phyloP scores from a whole-genome alignment of 2,113 vertebrate species.

The zebrafish (Danio rerio) region DNA sequence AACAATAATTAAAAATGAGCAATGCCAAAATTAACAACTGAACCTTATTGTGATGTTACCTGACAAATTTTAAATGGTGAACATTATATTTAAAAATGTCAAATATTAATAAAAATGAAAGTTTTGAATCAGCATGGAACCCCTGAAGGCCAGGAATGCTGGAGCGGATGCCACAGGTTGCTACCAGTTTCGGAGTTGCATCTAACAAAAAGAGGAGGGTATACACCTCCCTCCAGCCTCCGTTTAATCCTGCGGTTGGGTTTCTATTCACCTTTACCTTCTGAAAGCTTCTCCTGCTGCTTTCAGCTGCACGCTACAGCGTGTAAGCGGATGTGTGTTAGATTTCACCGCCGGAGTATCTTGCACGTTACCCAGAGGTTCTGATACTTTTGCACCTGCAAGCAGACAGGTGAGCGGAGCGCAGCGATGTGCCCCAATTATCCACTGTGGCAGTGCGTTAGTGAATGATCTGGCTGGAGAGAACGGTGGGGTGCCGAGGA shows the following conservation, averaged over 20 bases:
- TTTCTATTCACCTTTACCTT: conserved; percentile 24
- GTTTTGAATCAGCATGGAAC: not conserved
- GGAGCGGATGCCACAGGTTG: not conserved
- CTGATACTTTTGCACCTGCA: conserved; percentile 68
- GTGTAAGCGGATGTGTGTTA: conserved; percentile 13
- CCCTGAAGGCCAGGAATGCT: not conserved
- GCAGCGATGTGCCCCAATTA: conserved; percentile 68
- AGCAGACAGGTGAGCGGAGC: conserved; percentile 70
- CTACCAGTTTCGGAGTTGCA: not conserved
- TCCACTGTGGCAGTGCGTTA: conserved; percentile 70
- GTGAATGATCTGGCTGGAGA: conserved; percentile 68
- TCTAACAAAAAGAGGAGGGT: not conserved
- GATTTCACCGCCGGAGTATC: conserved; percentile 18
- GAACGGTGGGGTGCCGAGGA: conserved; percentile 56
- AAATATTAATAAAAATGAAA: too few species aligned
- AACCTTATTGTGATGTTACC: too few species aligned
- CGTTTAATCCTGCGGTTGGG: conserved; percentile 25
- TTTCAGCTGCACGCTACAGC: conserved; percentile 35
- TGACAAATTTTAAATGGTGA: too few species aligned
- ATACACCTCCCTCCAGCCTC: conserved; percentile 12
- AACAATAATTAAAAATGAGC: too few species aligned
- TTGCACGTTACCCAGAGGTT: conserved; percentile 24
- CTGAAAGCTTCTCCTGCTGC: conserved; percentile 21
- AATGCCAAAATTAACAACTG: too few species aligned
- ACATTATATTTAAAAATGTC: too few species aligned